phyloP scores from a whole-genome alignment of 2,888 invertebrate genomes.

The Prenolepis imparis region DNA sequence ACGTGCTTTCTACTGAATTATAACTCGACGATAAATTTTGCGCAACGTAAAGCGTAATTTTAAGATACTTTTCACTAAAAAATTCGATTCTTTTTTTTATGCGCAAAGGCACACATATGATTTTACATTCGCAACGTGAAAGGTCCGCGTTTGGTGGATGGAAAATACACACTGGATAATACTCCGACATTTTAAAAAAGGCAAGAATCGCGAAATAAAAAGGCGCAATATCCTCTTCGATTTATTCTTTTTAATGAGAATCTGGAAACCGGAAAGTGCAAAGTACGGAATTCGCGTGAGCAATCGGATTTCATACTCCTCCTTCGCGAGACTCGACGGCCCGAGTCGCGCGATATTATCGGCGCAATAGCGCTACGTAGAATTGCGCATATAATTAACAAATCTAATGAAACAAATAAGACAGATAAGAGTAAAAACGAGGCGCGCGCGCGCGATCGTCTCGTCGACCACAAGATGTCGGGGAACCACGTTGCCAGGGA shows the following conservation, averaged over 20 bases:
- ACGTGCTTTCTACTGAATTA: not conserved
- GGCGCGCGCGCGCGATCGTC: not conserved
- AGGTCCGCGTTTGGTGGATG: not conserved
- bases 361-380: constrained; percentile 12
- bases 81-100: not conserved
- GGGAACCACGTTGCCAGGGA: constrained; percentile 74
- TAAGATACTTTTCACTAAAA: not conserved
- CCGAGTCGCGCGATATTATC: not conserved
- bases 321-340: not conserved
- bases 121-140: not conserved
- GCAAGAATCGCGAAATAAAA: not conserved
- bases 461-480: constrained; percentile 74
- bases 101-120: not conserved
- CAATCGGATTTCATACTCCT: constrained; percentile 33
- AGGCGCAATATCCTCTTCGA: not conserved
- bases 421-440: constrained; percentile 16
- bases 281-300: constrained; percentile 41
- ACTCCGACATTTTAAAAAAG: not conserved
- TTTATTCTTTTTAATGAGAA: not conserved
- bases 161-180: not conserved
- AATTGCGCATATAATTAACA: constrained; percentile 35
- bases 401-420: constrained; percentile 49
- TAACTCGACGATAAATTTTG: not conserved
- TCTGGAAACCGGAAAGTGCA: not conserved
- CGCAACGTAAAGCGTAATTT: not conserved